Evolutionary conservation across 1,140 invertebrate genomes (phyloP), one percentile per base, ranked within the genome.

Genomic region (Lasioglossum albipes): DNA sequence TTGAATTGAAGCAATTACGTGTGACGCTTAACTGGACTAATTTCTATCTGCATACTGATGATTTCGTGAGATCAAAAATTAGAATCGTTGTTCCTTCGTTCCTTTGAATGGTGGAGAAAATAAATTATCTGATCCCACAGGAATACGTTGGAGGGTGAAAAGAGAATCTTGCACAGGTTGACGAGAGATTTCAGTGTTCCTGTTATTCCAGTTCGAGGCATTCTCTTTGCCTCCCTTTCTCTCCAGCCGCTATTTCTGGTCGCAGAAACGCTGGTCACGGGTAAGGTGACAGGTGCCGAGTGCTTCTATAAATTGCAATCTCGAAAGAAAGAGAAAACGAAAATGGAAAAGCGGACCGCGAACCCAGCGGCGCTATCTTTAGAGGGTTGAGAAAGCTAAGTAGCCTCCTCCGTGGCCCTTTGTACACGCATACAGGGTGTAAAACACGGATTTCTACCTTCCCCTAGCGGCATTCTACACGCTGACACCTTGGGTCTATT

Each of bases 251-350:
- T 81, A 83, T 86, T 86, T 76, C 72, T 83, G 81, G 72, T 76
- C 57, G 77, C 20, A 59, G 78, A 45, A 86, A 80, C 71, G 41
- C 57, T n/a, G 75, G 45, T 42, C 71, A 74, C 66, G 74, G 78
- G 79, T 68, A 82, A 85, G 84, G 81, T 91, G 90, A 91, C 90
- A 91, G 90, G 90, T 91, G 90, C 88, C 83, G 89, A 90, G 90
- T 87, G 86, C 79, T 86, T 85, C 86, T 89, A 91, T 90, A 88
- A 90, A 91, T 89, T 86, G 82, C 85, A 74, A 87, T 83, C 83
- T 70, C 70, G 54, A 41, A 72, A 67, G 74, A 80, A 45, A 31
- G 31, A 75, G 61, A 72, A 69, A 83, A 64, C 59, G 72, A 66
- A 70, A 79, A 72, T 57, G 81, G 83, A 83, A 67, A 81, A 76